These are phyloP conservation scores for Cynopterus brachyotis DNA, from an alignment of 2,113 vertebrate species.

Conservation along the genomic window DNA sequence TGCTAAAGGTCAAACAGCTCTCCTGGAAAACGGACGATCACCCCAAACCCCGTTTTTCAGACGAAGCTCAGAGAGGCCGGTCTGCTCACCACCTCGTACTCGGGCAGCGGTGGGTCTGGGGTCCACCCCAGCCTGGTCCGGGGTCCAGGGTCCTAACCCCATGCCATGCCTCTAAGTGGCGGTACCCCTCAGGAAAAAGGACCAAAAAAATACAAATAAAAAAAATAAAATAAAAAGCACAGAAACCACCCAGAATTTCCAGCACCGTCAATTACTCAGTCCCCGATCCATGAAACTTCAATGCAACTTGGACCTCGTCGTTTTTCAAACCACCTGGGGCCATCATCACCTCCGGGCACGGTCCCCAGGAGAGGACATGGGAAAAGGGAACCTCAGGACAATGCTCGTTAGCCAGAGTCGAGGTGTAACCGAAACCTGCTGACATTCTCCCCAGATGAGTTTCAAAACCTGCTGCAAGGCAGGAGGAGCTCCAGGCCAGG, in stretches of 20 bases:
- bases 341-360: background rate
- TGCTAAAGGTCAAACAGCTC: background rate
- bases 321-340: background rate
- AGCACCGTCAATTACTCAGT: background rate
- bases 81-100: fast-evolving
- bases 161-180: background rate
- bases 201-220: too few relatives aligned
- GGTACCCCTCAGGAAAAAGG: too few relatives aligned
- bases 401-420: background rate
- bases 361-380: background rate
- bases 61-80: background rate
- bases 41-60: background rate
- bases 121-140: background rate
- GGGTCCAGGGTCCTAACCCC: background rate
- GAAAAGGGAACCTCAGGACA: background rate
- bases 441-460: background rate
- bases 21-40: background rate
- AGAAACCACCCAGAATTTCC: background rate
- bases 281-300: background rate
- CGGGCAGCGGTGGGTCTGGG: background rate
- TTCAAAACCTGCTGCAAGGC: background rate
- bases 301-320: background rate
- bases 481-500: too few relatives aligned
- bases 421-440: background rate
- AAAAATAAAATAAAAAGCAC: too few relatives aligned